phyloP scores from a whole-genome alignment of 2,888 invertebrate genomes.

The Megamerina dolium region DNA sequence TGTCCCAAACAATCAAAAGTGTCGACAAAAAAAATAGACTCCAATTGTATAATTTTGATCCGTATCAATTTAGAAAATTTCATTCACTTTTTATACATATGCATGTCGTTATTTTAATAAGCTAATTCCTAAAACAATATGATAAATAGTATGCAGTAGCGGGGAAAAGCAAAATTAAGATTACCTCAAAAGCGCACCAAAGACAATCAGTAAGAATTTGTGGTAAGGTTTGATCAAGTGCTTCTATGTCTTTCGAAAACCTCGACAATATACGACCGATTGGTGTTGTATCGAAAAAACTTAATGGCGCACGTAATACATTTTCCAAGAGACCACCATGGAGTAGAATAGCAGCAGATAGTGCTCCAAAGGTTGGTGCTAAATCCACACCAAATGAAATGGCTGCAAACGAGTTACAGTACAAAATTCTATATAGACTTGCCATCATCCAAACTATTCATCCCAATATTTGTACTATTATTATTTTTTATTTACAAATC shows the following conservation, averaged over 20 bases:
- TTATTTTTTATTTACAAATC: too few relatives aligned
- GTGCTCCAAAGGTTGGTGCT: constrained; percentile 58
- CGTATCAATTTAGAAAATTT: too few relatives aligned
- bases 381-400: constrained; percentile 63
- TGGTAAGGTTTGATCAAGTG: constrained; percentile 47
- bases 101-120: too few relatives aligned
- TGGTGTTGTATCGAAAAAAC: constrained; percentile 61
- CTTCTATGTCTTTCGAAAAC: constrained; percentile 52
- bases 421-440: constrained; percentile 2
- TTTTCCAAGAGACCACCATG: constrained; percentile 50
- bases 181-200: constrained; percentile 57
- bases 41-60: too few relatives aligned
- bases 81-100: too few relatives aligned
- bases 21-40: too few relatives aligned
- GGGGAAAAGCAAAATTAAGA: neutral
- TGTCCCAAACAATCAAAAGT: too few relatives aligned
- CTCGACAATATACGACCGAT: constrained; percentile 57
- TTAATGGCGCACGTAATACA: constrained; percentile 53
- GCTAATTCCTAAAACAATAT: too few relatives aligned
- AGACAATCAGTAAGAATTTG: constrained; percentile 53
- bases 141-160: too few relatives aligned
- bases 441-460: too few relatives aligned
- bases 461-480: too few relatives aligned
- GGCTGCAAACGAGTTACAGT: constrained; percentile 52
- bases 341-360: constrained; percentile 39